Base-by-base conservation (phyloP, 2,888 invertebrate species). In the Arge pagana region DNA sequence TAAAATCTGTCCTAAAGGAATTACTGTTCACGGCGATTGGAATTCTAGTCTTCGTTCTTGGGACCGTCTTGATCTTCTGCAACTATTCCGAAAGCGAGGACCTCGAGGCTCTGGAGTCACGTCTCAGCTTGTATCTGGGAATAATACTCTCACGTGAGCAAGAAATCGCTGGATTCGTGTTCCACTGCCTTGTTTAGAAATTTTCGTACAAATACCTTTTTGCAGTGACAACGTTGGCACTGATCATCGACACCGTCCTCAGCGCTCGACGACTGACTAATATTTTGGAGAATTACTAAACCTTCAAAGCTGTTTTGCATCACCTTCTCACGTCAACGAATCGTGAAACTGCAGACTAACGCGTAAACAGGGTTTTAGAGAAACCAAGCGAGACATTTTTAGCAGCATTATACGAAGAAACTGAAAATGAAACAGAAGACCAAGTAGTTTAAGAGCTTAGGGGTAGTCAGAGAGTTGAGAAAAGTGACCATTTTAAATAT, bases 101-200 rank as follows among this genome's bases (percentile, higher is more conserved):
- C 3, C 15, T 21, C 10, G 21, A 15, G 23, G 23, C 21, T 0
- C 11, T 21, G 11, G 15, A 10, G 3, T 45, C 33, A 11, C 23
- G 5, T 15, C 33, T 45, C n/a, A 35, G 24, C 16, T 15, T 33
- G 4, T 15, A 35, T 33, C 45, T 45, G 5, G 45, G 45, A 31
- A 33, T 45, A 21, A 8, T 45, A 15, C 18, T 45, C n/a, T 45
- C 45, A 15, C 33, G 45, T 45, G 19, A 42, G 30, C 3, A 30
- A 13, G 16, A 30, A 19, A 11, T 30, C 18, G n/a, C 28, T 4
- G 10, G 28, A 8, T 4, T 18, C 7, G 16, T 2, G 3, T 15
- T 15, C 10, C 6, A 11, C 19, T 28, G 6, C n/a, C 11, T 42
- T 42, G 18, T 30, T 10, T 4, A 6, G 5, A 10, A n/a, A n/a